Conservation (phyloP, 2,888 invertebrate genomes). For the Mimumesa dahlbomi region DNA sequence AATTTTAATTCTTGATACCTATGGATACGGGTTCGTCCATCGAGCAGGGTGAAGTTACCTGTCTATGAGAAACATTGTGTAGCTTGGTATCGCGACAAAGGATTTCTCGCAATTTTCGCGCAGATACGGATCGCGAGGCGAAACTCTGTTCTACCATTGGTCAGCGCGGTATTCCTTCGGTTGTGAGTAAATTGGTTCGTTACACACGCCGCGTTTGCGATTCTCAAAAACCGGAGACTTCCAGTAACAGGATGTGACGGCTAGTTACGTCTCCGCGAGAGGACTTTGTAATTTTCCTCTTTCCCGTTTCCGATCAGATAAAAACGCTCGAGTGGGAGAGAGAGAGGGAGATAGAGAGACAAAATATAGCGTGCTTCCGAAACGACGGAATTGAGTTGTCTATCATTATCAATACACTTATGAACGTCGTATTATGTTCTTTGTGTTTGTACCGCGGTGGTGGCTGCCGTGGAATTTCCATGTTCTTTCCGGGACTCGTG, state of each 20-base stretch:
- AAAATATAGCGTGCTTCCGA: too few relatives aligned
- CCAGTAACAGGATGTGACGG: slow-evolving; percentile 41
- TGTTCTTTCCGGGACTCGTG: slow-evolving; percentile 4
- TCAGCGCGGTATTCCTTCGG: slow-evolving; percentile 21
- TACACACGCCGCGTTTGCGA: slow-evolving; percentile 18
- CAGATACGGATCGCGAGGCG: slow-evolving; percentile 42
- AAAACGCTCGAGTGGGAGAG: background rate
- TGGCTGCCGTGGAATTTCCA: background rate
- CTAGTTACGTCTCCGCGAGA: background rate
- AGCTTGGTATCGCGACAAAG: too few relatives aligned
- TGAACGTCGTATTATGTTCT: too few relatives aligned
- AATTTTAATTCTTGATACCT: too few relatives aligned
- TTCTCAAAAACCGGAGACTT: slow-evolving; percentile 43
- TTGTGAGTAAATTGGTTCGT: slow-evolving; percentile 35
- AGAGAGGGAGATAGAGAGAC: background rate
- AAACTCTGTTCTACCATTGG: slow-evolving; percentile 9
- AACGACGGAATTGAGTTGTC: too few relatives aligned
- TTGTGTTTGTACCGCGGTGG: too few relatives aligned
- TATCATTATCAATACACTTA: too few relatives aligned
- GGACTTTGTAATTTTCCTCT: slow-evolving; percentile 12
- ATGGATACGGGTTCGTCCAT: too few relatives aligned
- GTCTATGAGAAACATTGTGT: too few relatives aligned
- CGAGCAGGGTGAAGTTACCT: too few relatives aligned
- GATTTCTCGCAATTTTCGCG: slow-evolving; percentile 37
- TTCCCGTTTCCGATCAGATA: slow-evolving; percentile 15